Evolutionary conservation across 2,888 invertebrate genomes (phyloP), one percentile per base, ranked within the genome.

Genomic region (Pecten maximus): DNA sequence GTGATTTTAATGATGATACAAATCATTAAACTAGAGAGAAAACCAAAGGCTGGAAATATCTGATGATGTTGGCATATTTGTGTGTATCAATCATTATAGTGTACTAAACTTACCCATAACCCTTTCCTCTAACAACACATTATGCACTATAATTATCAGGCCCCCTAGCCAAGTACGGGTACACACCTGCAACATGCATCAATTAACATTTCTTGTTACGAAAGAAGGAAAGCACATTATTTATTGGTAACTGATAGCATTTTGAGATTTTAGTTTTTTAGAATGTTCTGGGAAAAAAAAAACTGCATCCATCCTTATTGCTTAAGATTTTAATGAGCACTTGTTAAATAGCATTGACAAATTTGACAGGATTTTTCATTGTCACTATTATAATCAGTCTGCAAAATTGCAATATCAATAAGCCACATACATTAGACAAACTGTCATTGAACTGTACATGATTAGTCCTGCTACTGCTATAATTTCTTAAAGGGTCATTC

Each of bases 151-250:
- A 74, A 74, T 74, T 28, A 35, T 28, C 74, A 74, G 28, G 4
- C 35, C 2, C 23, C 74, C 10, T 28, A 15, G 74, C 74, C 74
- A 74, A 74, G 23, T 28, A 74, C 74, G 6, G 35, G 28, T 35
- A 35, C 74, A 74, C 74, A 74, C 74, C 74, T 74, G 74, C 35
- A 74, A 35, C 74, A 23, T 74, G 23, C 74, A 74, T 74, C 35
- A 74, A 28, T 74, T 35, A 28, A 74, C 12, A 74, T 35, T 74
- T 74, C 74, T 74, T 74, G 2, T 10, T 74, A 35, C 35, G n/a
- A 74, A 74, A 28, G 74, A 28, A 28, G 74, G 74, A 74, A 60
- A 74, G 74, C 28, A 35, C 74, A 28, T 74, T 35, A 74, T 35
- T 74, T 28, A 74, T 12, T 28, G 10, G 74, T 35, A 74, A 74